phyloP scores from a whole-genome alignment of 1,140 invertebrate species.

The Leptinotarsa texana region DNA sequence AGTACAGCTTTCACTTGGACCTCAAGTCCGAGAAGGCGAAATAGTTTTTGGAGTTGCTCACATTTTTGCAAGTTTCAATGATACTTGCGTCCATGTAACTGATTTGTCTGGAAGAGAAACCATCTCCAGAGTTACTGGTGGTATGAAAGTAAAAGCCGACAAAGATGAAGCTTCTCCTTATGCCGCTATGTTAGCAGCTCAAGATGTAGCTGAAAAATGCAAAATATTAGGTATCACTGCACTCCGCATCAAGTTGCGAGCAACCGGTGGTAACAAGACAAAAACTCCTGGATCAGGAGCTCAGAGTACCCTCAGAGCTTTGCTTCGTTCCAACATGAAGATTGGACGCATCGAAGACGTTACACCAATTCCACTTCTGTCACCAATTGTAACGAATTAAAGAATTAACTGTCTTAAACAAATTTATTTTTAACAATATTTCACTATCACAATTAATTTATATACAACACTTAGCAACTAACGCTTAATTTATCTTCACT shows the following conservation, averaged over 20 bases:
- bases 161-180: background rate
- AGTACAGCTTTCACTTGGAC: slow-evolving; percentile 94
- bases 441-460: too few species aligned
- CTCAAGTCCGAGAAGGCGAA: slow-evolving; percentile 96
- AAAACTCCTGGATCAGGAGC: slow-evolving; percentile 98
- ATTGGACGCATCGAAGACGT: slow-evolving; percentile 99
- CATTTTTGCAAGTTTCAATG: slow-evolving; percentile 99
- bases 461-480: too few species aligned
- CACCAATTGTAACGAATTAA: too few species aligned
- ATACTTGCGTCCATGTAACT: slow-evolving; percentile 99
- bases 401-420: too few species aligned
- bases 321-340: slow-evolving; percentile 98
- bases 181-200: slow-evolving; percentile 2
- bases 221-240: slow-evolving; percentile 96
- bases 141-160: background rate
- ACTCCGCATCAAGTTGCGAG: slow-evolving; percentile 96
- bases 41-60: slow-evolving; percentile 98
- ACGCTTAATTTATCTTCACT: too few species aligned
- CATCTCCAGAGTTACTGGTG: slow-evolving; percentile 96
- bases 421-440: too few species aligned
- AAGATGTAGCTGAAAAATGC: slow-evolving; percentile 99
- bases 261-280: slow-evolving; percentile 97
- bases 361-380: slow-evolving; percentile 99
- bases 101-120: slow-evolving; percentile 99
- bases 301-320: slow-evolving; percentile 94